Percentiles rank a stretch among this genome's conserved stretches.
These are phyloP conservation scores for Tinea semifulvella DNA, from an alignment of 2,888 invertebrate species.

Conservation along the genomic window DNA sequence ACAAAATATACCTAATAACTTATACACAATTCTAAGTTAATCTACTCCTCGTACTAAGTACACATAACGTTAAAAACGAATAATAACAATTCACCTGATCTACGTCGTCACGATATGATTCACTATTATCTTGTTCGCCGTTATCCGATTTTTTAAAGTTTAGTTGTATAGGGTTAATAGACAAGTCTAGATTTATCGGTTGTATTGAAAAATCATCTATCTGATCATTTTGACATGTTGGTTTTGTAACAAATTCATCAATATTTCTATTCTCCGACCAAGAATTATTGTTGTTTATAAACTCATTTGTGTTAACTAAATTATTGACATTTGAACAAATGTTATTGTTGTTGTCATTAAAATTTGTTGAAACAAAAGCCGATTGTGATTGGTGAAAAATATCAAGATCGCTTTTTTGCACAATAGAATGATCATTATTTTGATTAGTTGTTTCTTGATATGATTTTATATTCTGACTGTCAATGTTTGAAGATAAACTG, in stretches of 20 bases:
- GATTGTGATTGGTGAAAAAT: slow-evolving; percentile 4
- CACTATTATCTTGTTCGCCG: slow-evolving; percentile 1
- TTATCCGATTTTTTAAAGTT: neutral
- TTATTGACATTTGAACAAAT: neutral
- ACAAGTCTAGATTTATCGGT: neutral
- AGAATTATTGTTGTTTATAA: neutral
- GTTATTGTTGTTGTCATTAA: neutral
- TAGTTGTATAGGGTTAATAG: neutral
- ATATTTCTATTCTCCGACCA: neutral
- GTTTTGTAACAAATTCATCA: neutral
- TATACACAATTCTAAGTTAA: no score
- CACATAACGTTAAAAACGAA: neutral
- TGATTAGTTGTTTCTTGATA: neutral
- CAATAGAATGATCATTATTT: no score
- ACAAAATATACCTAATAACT: no score
- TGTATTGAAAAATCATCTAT: slow-evolving; percentile 5
- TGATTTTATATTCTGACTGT: neutral
- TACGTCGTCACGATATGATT: neutral
- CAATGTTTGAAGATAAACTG: no score
- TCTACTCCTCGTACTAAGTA: no score
- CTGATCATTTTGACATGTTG: neutral
- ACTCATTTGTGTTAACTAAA: no score
- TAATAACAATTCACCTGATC: slow-evolving; percentile 8
- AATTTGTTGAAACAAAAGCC: neutral
- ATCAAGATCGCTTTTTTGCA: neutral